Conservation (phyloP, 2,113 vertebrate genomes). For the Oncorhynchus masou region DNA sequence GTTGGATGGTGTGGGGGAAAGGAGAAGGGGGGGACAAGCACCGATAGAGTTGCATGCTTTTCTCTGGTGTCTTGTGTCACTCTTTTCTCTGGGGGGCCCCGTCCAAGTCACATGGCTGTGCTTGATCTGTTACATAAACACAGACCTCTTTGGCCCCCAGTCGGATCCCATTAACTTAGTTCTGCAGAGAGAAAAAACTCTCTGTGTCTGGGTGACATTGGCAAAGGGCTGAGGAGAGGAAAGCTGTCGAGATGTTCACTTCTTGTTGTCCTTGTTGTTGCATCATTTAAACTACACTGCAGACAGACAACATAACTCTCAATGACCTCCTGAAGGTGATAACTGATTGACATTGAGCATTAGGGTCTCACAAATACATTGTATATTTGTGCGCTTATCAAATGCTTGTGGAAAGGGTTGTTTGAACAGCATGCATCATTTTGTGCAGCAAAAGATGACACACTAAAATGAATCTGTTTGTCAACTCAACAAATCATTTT, state of each 20-base stretch:
- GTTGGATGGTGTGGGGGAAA: slow-evolving; percentile 51
- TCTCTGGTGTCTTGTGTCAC: slow-evolving; percentile 66
- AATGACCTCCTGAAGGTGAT: slow-evolving; percentile 48
- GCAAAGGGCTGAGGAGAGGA: slow-evolving; percentile 38
- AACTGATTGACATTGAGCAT: slow-evolving; percentile 13
- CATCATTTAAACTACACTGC: slow-evolving; percentile 29
- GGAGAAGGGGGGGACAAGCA: slow-evolving; percentile 30
- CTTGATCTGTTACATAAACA: slow-evolving; percentile 73
- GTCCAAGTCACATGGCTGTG: slow-evolving; percentile 64
- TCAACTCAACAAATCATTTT: too few relatives aligned
- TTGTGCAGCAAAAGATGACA: background rate
- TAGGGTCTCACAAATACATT: background rate
- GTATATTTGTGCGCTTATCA: too few relatives aligned
- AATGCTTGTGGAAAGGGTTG: too few relatives aligned
- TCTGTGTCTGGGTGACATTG: slow-evolving; percentile 54
- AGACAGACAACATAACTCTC: slow-evolving; percentile 22
- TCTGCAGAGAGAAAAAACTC: slow-evolving; percentile 46
- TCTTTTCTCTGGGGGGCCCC: slow-evolving; percentile 54
- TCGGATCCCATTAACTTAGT: slow-evolving; percentile 66
- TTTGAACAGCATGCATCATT: background rate
- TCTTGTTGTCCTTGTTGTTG: background rate
- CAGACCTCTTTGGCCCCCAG: slow-evolving; percentile 61
- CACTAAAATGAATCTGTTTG: background rate
- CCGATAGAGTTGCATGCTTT: slow-evolving; percentile 42
- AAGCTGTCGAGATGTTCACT: slow-evolving; percentile 57